These are phyloP conservation scores for Brachyptera putata DNA, from an alignment of 2,888 invertebrate species.

Conservation along the genomic window DNA sequence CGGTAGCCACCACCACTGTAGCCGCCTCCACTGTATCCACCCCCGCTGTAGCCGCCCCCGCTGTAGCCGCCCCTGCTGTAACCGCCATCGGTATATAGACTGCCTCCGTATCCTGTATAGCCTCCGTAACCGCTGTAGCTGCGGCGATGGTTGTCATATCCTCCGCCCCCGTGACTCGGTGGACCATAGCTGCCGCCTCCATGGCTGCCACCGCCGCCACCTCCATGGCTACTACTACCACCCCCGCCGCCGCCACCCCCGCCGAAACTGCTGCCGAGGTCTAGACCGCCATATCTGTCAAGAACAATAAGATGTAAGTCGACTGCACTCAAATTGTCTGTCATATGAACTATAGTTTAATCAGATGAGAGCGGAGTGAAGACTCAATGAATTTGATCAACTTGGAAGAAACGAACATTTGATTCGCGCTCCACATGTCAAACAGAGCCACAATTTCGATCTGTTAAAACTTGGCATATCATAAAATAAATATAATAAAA, in stretches of 20 bases:
- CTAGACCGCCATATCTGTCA: too few species aligned
- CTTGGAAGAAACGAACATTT: too few species aligned
- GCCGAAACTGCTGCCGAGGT: not conserved
- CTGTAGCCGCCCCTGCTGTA: not conserved
- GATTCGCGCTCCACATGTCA: too few species aligned
- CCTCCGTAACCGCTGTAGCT: conserved; percentile 6
- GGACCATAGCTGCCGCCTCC: not conserved
- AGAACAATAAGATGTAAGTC: too few species aligned
- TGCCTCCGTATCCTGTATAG: conserved; percentile 1
- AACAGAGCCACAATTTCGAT: too few species aligned
- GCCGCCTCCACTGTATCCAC: not conserved
- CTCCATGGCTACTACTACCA: conserved; percentile 9
- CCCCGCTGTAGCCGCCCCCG: not conserved
- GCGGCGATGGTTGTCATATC: not conserved
- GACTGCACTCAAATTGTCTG: too few species aligned
- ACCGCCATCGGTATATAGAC: conserved; percentile 5
- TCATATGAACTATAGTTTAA: too few species aligned
- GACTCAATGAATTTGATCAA: too few species aligned
- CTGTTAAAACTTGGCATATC: too few species aligned
- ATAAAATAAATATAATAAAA: too few species aligned
- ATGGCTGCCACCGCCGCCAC: not conserved
- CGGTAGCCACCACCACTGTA: not conserved
- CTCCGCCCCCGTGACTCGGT: not conserved
- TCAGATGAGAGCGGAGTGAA: too few species aligned
- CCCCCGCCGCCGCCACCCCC: conserved; percentile 9